Percentiles rank a stretch among this genome's conserved stretches.
These are phyloP conservation scores for Pangasius mekongensis DNA, from an alignment of 2,797 vertebrate genomes.

Conservation along the genomic window DNA sequence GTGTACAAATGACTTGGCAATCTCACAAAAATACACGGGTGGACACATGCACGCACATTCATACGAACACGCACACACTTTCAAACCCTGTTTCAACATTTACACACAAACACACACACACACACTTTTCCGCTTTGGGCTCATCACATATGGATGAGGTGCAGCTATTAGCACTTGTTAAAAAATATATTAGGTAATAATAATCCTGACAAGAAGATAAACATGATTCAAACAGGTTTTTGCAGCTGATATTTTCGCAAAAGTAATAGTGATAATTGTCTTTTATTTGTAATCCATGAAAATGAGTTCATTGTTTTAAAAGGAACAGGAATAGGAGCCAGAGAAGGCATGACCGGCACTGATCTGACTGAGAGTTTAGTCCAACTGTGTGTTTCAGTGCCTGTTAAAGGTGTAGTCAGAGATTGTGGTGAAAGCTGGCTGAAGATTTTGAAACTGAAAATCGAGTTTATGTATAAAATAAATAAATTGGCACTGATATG, in stretches of 20 bases:
- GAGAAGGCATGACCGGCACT: background rate
- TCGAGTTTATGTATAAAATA: background rate
- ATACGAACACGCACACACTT: background rate
- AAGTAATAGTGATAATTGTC: background rate
- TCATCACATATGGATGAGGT: conserved; percentile 3
- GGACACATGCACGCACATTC: background rate
- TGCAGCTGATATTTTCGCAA: background rate
- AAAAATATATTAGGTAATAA: conserved; percentile 28
- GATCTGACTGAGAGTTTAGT: background rate
- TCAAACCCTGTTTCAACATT: background rate
- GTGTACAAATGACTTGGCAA: conserved; percentile 8
- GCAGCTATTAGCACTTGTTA: conserved; percentile 38
- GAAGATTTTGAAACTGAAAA: background rate
- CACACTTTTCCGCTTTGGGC: background rate
- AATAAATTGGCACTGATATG: background rate
- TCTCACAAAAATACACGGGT: conserved; percentile 21
- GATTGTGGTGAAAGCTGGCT: background rate
- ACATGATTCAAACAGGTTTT: background rate
- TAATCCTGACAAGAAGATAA: background rate
- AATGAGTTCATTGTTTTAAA: background rate
- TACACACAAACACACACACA: background rate
- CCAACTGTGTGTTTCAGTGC: background rate
- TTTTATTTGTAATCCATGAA: background rate
- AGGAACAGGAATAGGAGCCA: background rate
- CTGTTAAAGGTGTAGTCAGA: background rate